Conservation (phyloP, 2,888 invertebrate species). For the Andrena bucephala region DNA sequence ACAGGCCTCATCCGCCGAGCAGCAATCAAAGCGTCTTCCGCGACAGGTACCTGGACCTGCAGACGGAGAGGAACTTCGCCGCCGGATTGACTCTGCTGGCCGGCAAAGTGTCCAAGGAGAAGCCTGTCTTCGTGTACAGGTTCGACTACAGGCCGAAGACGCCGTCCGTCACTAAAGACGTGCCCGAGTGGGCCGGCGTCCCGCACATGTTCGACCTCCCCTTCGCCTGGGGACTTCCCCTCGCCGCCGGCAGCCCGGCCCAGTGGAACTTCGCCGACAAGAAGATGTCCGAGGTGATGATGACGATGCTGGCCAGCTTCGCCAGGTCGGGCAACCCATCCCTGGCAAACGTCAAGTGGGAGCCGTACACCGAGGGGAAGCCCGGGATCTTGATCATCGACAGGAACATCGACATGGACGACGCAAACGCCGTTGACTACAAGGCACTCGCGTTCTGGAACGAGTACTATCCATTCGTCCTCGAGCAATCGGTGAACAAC, state of each 20-base stretch:
- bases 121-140: slow-evolving; percentile 87
- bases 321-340: slow-evolving; percentile 89
- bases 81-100: slow-evolving; percentile 90
- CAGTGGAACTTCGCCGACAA: slow-evolving; percentile 93
- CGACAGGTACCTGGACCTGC: slow-evolving; percentile 89
- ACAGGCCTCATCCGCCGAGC: slow-evolving; percentile 89
- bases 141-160: slow-evolving; percentile 91
- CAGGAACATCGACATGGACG: slow-evolving; percentile 92
- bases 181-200: slow-evolving; percentile 92
- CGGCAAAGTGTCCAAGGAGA: slow-evolving; percentile 87
- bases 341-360: slow-evolving; percentile 90
- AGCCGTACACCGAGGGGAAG: slow-evolving; percentile 88
- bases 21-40: slow-evolving; percentile 88
- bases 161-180: slow-evolving; percentile 87
- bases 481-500: slow-evolving; percentile 89
- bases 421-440: slow-evolving; percentile 89
- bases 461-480: slow-evolving; percentile 92
- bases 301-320: slow-evolving; percentile 93
- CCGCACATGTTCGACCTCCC: slow-evolving; percentile 94
- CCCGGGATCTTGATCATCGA: slow-evolving; percentile 91
- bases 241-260: slow-evolving; percentile 85
- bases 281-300: slow-evolving; percentile 91
- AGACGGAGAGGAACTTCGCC: slow-evolving; percentile 91
- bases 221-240: slow-evolving; percentile 93
- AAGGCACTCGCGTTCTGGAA: slow-evolving; percentile 94